phyloP scores from a whole-genome alignment of 2,888 invertebrate species.

The Choreutis nemorana region DNA sequence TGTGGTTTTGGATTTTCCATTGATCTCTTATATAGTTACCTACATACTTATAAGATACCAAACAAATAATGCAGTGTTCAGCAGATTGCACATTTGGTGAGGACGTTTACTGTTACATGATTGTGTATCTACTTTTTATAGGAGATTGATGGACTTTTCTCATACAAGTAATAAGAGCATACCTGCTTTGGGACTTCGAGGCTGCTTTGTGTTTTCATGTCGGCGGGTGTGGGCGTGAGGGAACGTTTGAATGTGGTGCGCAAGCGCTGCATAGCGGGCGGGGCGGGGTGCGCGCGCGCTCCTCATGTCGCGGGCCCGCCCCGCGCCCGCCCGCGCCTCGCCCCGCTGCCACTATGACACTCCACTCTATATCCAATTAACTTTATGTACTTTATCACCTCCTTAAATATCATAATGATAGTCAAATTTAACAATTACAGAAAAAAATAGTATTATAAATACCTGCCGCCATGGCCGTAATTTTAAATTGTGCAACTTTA shows the following conservation, averaged over 20 bases:
- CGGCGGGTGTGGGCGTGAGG: slow-evolving; percentile 86
- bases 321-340: slow-evolving; percentile 38
- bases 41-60: no score
- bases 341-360: slow-evolving; percentile 18
- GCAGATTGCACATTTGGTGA: no score
- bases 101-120: no score
- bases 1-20: background rate
- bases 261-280: slow-evolving; percentile 76
- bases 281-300: slow-evolving; percentile 52
- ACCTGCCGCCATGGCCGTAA: no score
- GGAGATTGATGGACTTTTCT: no score
- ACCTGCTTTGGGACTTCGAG: slow-evolving; percentile 89
- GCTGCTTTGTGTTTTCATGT: slow-evolving; percentile 92
- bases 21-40: no score
- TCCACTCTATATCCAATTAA: slow-evolving; percentile 13
- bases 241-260: slow-evolving; percentile 89
- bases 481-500: no score
- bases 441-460: no score
- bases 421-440: no score
- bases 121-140: no score
- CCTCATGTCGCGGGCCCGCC: slow-evolving; percentile 55
- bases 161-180: slow-evolving; percentile 28
- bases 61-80: no score
- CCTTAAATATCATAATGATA: no score
- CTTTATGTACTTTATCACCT: background rate